Percentiles rank a stretch among this genome's conserved stretches.
Conservation (phyloP, 2,113 vertebrate genomes). For the Chrysemys picta region DNA sequence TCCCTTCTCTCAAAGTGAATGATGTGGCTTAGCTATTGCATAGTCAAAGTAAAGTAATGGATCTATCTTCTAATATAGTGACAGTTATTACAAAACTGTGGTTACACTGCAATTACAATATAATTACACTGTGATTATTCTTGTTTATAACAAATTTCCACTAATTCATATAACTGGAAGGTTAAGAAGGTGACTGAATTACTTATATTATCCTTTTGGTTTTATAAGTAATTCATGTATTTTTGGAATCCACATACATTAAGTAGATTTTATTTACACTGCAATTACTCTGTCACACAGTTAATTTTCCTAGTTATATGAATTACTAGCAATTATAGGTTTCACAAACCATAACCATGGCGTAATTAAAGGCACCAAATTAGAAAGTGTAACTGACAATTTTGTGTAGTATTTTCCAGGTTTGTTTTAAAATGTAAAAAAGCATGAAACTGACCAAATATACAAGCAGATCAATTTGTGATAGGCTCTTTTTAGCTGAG, state of each 20-base stretch:
- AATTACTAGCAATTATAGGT: conserved; percentile 16
- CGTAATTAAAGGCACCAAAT: not conserved
- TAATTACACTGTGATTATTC: not conserved
- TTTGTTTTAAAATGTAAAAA: not conserved
- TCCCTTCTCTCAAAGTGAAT: not conserved
- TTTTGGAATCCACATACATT: not conserved
- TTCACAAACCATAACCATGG: not conserved
- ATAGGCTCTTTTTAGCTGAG: not conserved
- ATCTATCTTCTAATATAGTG: not conserved
- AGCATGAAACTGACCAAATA: not conserved
- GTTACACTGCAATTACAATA: not conserved
- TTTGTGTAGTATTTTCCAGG: not conserved
- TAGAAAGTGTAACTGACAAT: not conserved
- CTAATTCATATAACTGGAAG: not conserved
- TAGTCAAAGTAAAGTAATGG: not conserved
- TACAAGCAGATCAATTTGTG: not conserved
- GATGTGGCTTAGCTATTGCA: not conserved
- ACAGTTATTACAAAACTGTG: not conserved
- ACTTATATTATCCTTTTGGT: not conserved
- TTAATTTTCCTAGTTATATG: not conserved
- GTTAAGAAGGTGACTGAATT: not conserved
- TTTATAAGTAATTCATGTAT: fast-evolving
- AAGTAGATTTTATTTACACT: not conserved
- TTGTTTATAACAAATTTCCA: not conserved
- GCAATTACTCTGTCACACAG: not conserved